Evolutionary conservation across 2,113 vertebrate genomes (phyloP).

Genomic region (Hydrolagus affinis): DNA sequence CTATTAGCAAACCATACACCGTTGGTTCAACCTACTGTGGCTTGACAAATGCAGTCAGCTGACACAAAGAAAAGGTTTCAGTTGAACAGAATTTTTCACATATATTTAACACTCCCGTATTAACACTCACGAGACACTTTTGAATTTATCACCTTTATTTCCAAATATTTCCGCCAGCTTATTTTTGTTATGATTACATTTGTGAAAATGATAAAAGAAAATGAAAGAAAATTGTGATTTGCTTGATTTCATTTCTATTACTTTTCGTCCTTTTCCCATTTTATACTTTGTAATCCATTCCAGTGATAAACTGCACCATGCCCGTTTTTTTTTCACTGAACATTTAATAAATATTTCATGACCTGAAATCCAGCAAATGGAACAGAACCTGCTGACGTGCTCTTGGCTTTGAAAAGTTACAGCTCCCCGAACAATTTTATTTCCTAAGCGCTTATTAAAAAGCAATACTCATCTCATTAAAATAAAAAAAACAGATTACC

Average conservation of each 20-base stretch:
- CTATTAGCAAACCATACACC: no score
- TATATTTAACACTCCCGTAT: not conserved
- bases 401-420: not conserved
- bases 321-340: not conserved
- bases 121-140: not conserved
- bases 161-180: not conserved
- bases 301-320: not conserved
- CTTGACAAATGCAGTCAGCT: not conserved
- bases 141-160: not conserved
- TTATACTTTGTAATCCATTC: not conserved
- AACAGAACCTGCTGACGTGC: not conserved
- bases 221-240: not conserved
- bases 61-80: not conserved
- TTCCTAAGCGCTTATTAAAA: not conserved
- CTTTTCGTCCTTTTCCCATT: not conserved
- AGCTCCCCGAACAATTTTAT: not conserved
- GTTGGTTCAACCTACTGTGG: no score
- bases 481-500: not conserved
- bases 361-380: not conserved
- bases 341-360: constrained; percentile 1
- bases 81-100: not conserved
- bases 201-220: constrained; percentile 9
- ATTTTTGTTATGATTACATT: constrained; percentile 2
- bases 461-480: not conserved
- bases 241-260: constrained; percentile 13